Conservation (phyloP, 2,888 invertebrate genomes). For the Bembecia ichneumoniformis region DNA sequence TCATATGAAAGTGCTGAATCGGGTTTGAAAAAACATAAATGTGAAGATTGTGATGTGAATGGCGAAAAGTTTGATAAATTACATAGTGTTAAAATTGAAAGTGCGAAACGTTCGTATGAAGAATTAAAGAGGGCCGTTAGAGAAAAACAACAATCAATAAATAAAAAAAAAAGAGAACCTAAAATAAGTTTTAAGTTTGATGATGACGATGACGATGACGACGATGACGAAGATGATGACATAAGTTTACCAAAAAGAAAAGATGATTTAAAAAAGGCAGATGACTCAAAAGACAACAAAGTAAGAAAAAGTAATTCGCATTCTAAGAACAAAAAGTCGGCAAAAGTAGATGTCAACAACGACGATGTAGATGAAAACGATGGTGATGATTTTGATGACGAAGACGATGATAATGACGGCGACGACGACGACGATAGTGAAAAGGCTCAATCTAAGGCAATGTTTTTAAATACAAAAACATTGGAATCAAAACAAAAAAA, state of each 20-base stretch:
- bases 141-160: slow-evolving; percentile 18
- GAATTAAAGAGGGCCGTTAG: slow-evolving; percentile 39
- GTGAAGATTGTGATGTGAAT: slow-evolving; percentile 58
- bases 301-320: background rate
- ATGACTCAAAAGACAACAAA: background rate
- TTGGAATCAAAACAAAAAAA: background rate
- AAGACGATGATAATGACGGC: slow-evolving; percentile 3
- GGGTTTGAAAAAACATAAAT: slow-evolving; percentile 41
- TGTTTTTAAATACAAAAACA: background rate
- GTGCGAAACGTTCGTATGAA: slow-evolving; percentile 40
- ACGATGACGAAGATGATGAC: slow-evolving; percentile 13
- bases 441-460: background rate
- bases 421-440: background rate
- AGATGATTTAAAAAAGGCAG: background rate
- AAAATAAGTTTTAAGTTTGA: slow-evolving; percentile 8
- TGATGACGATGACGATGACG: slow-evolving; percentile 15
- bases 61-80: slow-evolving; percentile 38
- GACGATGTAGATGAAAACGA: background rate
- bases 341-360: background rate
- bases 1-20: slow-evolving; percentile 28
- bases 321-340: background rate
- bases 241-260: slow-evolving; percentile 5
- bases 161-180: slow-evolving; percentile 1
- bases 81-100: slow-evolving; percentile 50
- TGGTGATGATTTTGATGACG: slow-evolving; percentile 5